These are phyloP conservation scores for Sorex araneus DNA, from an alignment of 2,113 vertebrate genomes.

Conservation along the genomic window DNA sequence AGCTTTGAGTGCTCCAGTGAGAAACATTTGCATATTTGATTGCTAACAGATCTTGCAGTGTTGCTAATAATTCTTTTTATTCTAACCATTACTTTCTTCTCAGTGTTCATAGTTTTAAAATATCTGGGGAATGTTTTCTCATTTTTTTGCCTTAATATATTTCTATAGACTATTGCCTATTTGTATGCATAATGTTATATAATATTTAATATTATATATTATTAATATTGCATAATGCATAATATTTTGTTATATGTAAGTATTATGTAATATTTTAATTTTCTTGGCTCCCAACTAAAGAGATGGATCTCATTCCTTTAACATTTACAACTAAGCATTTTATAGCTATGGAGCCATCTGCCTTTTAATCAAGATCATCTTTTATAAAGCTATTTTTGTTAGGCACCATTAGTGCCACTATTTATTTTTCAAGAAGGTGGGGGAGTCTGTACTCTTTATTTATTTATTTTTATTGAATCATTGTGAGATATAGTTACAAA, in stretches of 20 bases:
- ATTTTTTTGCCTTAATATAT: neutral
- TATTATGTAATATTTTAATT: slow-evolving; percentile 7
- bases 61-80: slow-evolving; percentile 40
- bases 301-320: neutral
- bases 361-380: slow-evolving; percentile 37
- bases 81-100: slow-evolving; percentile 28
- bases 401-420: neutral
- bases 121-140: neutral
- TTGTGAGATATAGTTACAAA: no score
- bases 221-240: no score
- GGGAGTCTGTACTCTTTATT: no score
- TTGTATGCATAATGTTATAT: no score
- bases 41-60: neutral
- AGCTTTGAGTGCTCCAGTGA: neutral
- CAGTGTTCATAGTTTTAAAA: slow-evolving; percentile 1
- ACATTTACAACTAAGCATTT: slow-evolving; percentile 4
- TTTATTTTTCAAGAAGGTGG: neutral
- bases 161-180: neutral
- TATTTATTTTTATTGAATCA: no score
- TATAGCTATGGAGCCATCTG: neutral
- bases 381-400: slow-evolving; percentile 48
- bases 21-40: neutral
- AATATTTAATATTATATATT: no score
- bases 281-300: neutral
- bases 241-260: no score